phyloP scores from a whole-genome alignment of 2,113 vertebrate species.

The Todiramphus chloris region DNA sequence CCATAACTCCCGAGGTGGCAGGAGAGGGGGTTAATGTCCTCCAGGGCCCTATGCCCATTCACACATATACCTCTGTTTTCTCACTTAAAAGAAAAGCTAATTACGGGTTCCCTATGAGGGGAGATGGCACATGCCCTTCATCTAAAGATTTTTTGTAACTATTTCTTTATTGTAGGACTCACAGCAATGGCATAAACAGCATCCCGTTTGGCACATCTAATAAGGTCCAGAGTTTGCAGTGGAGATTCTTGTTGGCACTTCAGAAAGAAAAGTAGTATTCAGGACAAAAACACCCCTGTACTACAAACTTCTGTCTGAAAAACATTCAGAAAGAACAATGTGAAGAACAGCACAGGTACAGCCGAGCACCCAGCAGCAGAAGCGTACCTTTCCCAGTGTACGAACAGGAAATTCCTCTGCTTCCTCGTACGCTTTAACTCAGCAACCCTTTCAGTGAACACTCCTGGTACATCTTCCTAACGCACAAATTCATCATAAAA shows the following conservation, averaged over 20 bases:
- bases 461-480: not conserved
- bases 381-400: too few relatives aligned
- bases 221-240: not conserved
- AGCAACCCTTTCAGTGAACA: not conserved
- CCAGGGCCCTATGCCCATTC: not conserved
- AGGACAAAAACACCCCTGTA: not conserved
- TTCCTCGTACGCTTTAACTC: not conserved
- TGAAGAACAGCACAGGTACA: not conserved
- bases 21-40: not conserved
- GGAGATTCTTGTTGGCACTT: not conserved
- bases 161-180: not conserved
- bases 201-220: not conserved
- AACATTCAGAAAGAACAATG: not conserved
- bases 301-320: not conserved
- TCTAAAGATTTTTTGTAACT: not conserved
- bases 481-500: not conserved
- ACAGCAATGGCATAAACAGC: not conserved
- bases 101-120: rapidly evolving
- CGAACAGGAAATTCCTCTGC: not conserved
- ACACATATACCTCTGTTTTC: rapidly evolving
- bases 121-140: not conserved
- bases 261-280: not conserved
- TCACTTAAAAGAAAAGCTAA: not conserved
- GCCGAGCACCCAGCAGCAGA: not conserved
- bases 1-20: rapidly evolving